Base-by-base conservation (phyloP, 2,113 vertebrate genomes). In the Tenebrosternarchus preto region DNA sequence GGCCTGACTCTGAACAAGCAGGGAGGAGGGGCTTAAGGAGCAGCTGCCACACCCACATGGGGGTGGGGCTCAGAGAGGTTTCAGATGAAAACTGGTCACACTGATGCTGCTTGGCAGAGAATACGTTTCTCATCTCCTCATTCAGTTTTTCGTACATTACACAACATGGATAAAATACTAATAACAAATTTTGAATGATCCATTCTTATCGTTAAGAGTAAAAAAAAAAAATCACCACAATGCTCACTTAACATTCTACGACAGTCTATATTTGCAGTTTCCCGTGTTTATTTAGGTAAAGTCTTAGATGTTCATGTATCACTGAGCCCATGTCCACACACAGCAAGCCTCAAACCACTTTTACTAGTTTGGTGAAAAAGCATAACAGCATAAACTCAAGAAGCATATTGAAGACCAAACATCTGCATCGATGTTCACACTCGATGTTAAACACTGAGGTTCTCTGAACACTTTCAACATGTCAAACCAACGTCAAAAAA, bases 191-290 rank as follows among this genome's bases (percentile, higher is more conserved):
- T 20, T 67, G 33, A 67, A 67, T 36, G 36, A 67, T 67, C 17
- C 25, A 64, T 31, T 64, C 8, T 50, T 15, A 50, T 9, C 2
- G 29, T 67, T 19, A 36, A 67, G 36, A 22, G 19, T 55, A 4
- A 19, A 55, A 2, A 55, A 55, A 11, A 55, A n/a, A n/a, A n/a
- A n/a, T n/a, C n/a, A n/a, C n/a, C n/a, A n/a, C n/a, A n/a, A 11
- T 64, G 25, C n/a, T 39, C 22, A 53, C 20, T 43, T 72, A 61
- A 72, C 77, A 50, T 79, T 71, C 59, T 46, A 79, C 22, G 24
- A 50, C 46, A 67, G 59, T 15, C 17, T 72, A 55, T 82, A 25
- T 71, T 31, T 53, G 29, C 46, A 67, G 69, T 4, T 8, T 76
- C n/a, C n/a, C 5, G 33, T 61, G 70, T 63, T 80, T 1, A 50